phyloP scores from a whole-genome alignment of 2,888 invertebrate species.

The Cephonodes hylas region DNA sequence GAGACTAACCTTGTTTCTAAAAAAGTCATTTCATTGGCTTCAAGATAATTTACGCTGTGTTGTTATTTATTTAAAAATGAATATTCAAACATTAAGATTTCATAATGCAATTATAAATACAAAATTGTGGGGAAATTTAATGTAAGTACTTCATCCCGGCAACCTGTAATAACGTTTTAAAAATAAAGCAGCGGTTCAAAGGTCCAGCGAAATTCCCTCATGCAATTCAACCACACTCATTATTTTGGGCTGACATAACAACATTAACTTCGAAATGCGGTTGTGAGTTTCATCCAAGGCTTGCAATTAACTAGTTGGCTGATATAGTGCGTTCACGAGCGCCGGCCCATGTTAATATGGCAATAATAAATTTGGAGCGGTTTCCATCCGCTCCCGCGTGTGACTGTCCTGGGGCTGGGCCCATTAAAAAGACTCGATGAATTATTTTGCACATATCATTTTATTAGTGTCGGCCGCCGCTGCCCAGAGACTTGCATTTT shows the following conservation, averaged over 20 bases:
- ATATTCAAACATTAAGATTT: too few species aligned
- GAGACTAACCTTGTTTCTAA: constrained; percentile 35
- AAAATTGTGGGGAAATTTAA: too few species aligned
- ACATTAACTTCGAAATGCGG: constrained; percentile 73
- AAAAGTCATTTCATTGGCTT: constrained; percentile 48
- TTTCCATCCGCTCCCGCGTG: constrained; percentile 46
- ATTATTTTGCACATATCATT: constrained; percentile 56
- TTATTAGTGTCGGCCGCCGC: constrained; percentile 33
- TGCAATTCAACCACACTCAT: constrained; percentile 54
- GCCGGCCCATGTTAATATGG: constrained; percentile 66
- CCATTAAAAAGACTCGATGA: constrained; percentile 61
- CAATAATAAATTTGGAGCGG: constrained; percentile 74
- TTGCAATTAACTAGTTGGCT: constrained; percentile 74
- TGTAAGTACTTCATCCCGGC: neutral
- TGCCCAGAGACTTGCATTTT: constrained; percentile 26
- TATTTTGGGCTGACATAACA: constrained; percentile 66
- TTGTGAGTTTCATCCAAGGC: constrained; percentile 70
- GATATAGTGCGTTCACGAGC: constrained; percentile 63
- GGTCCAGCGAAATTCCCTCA: neutral
- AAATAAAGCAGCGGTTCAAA: constrained; percentile 1
- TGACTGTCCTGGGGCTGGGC: constrained; percentile 43
- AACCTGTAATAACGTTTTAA: neutral
- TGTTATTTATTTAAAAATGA: neutral
- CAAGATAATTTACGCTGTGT: constrained; percentile 33
- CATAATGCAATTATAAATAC: too few species aligned